Evolutionary conservation across 2,888 invertebrate genomes (phyloP), one percentile per base, ranked within the genome.

Genomic region (Phaedon cochleariae): DNA sequence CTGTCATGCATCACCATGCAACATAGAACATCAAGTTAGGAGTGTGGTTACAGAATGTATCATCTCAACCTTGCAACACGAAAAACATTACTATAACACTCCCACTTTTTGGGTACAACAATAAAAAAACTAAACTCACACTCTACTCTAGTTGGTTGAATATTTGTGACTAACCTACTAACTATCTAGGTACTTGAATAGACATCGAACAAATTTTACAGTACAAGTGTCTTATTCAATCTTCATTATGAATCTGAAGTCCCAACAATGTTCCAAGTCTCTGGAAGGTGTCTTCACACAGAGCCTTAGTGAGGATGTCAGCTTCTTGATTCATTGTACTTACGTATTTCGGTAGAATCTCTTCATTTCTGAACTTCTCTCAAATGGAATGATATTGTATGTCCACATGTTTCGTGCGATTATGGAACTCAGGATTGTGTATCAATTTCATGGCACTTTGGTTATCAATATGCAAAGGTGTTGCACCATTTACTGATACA

Each of bases 241-340:
- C 26, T 26, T 26, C 26, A 26, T 26, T 26, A 26, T 26, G 26
- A 49, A 49, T 41, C 18, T 3, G 4, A 49, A 49, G 15, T 37
- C 53, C 52, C 53, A 54, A 15, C 22, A 31, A 41, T 12, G 26
- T 5, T 51, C 62, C 5, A 29, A 62, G 49, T 31, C 34, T 31
- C 22, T 55, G 60, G 52, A 41, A 60, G 26, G 20, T 29, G 7
- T 37, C 22, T 52, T 52, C 61, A 10, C 54, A 22, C 37, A 61
- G 45, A 17, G 60, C 54, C 15, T 65, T 61, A 10, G 65, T 65
- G 12, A 65, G 37, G 9, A 65, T 65, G 45, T 65, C 65, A 20
- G 60, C 65, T 26, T 53, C 34, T 55, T 60, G 54, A 31, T 65
- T 21, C 17, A 41, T 21, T 22, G 51, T 55, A 12, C 26, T n/a